Evolutionary conservation across 1,140 invertebrate species (phyloP).

Genomic region (Eueides isabella): DNA sequence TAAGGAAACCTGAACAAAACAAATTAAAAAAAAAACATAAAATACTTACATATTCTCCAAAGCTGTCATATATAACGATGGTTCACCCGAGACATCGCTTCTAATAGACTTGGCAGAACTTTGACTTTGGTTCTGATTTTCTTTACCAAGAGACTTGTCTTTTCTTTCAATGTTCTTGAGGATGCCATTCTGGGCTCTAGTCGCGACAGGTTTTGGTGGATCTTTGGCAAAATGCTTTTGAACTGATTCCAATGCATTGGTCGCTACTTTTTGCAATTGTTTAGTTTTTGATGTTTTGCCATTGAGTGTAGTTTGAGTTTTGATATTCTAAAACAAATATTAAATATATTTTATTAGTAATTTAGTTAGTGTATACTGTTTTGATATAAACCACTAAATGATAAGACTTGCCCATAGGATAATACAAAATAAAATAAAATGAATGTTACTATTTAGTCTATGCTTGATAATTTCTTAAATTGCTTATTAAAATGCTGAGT

Average conservation of each 20-base stretch:
- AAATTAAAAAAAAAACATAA: not conserved
- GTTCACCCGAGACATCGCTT: slow-evolving; percentile 85
- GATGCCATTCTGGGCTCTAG: slow-evolving; percentile 77
- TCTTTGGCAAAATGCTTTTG: slow-evolving; percentile 81
- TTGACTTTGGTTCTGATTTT: slow-evolving; percentile 66
- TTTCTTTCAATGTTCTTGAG: slow-evolving; percentile 75
- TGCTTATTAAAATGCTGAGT: too few species aligned
- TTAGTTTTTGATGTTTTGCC: slow-evolving; percentile 68
- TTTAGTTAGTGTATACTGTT: too few species aligned
- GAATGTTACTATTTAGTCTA: too few species aligned
- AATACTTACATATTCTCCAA: slow-evolving; percentile 86
- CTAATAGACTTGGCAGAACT: slow-evolving; percentile 69
- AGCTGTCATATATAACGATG: slow-evolving; percentile 88
- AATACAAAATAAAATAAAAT: too few species aligned
- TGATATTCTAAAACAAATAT: slow-evolving; percentile 64
- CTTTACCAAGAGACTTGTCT: slow-evolving; percentile 68
- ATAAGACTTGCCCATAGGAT: too few species aligned
- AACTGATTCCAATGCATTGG: slow-evolving; percentile 71
- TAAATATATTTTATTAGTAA: too few species aligned
- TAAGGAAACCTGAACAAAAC: not conserved
- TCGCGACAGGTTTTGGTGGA: slow-evolving; percentile 64
- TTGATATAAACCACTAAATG: too few species aligned
- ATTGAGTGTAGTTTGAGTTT: slow-evolving; percentile 61
- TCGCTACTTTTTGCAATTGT: slow-evolving; percentile 65
- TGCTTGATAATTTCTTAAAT: too few species aligned